phyloP scores from a whole-genome alignment of 2,113 vertebrate species.

The Crotalus horridus region DNA sequence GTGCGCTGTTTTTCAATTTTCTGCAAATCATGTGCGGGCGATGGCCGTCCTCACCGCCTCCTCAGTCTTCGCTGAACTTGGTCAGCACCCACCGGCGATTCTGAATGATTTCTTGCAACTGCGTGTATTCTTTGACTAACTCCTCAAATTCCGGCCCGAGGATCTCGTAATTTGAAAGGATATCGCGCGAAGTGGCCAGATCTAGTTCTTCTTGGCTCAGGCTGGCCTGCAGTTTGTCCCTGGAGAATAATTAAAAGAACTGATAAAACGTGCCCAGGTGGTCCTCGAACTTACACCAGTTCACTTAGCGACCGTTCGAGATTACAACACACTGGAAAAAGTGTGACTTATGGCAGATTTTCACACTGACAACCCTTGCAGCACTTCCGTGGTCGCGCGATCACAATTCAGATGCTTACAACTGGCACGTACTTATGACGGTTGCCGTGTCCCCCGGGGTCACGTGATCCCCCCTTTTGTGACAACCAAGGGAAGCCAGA shows the following conservation, averaged over 20 bases:
- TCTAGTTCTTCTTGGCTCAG: slow-evolving; percentile 52
- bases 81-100: slow-evolving; percentile 63
- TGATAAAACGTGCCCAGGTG: accelerated
- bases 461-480: too few relatives aligned
- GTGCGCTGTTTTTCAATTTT: background rate
- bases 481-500: too few relatives aligned
- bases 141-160: slow-evolving; percentile 66
- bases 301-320: background rate
- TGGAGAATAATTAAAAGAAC: background rate
- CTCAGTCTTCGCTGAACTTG: slow-evolving; percentile 54
- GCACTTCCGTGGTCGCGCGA: too few relatives aligned
- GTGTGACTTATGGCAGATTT: too few relatives aligned
- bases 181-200: slow-evolving; percentile 46
- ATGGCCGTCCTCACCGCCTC: too few relatives aligned
- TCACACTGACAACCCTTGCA: too few relatives aligned
- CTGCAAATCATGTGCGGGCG: accelerated
- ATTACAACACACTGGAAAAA: background rate
- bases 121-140: slow-evolving; percentile 64
- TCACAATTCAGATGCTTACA: too few relatives aligned
- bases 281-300: background rate
- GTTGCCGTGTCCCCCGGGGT: too few relatives aligned
- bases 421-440: too few relatives aligned
- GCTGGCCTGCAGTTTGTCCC: slow-evolving; percentile 57
- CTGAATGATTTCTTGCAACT: slow-evolving; percentile 50
- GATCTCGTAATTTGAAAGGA: slow-evolving; percentile 59